Percentiles rank a stretch among this genome's conserved stretches.
Evolutionary conservation across 2,113 vertebrate genomes (phyloP).

Genomic region (Syngnathus scovelli): DNA sequence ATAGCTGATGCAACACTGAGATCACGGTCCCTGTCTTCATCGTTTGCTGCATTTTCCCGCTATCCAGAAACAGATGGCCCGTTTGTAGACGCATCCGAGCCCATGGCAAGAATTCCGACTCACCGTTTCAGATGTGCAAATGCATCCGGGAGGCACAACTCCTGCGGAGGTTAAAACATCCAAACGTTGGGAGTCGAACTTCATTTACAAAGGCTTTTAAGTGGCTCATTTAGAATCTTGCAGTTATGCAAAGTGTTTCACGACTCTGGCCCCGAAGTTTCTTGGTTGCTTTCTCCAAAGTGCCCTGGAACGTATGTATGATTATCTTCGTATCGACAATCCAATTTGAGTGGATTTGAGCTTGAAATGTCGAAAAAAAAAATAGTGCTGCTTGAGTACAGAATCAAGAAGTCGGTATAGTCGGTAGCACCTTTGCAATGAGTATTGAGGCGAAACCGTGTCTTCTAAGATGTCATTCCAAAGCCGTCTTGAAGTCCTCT

Average conservation of each 20-base stretch:
- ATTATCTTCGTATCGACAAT: background rate
- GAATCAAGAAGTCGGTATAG: background rate
- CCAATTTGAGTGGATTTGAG: background rate
- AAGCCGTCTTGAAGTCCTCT: slow-evolving; percentile 29
- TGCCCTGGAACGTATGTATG: no score
- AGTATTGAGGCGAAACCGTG: slow-evolving; percentile 4
- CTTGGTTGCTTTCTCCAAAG: background rate
- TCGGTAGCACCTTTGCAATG: slow-evolving; percentile 21
- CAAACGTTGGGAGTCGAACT: background rate
- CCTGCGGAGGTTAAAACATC: background rate
- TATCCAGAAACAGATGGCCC: slow-evolving; percentile 33
- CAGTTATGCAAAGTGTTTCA: background rate
- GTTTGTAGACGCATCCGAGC: slow-evolving; percentile 20
- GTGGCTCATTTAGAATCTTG: background rate
- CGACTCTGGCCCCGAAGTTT: background rate
- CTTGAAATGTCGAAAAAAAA: background rate
- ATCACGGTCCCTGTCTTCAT: slow-evolving; percentile 19
- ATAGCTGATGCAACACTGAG: slow-evolving; percentile 20
- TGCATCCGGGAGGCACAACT: slow-evolving; percentile 18
- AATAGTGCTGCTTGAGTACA: background rate
- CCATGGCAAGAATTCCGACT: slow-evolving; percentile 13
- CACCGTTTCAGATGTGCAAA: slow-evolving; percentile 21
- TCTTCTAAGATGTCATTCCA: slow-evolving; percentile 8
- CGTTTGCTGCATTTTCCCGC: slow-evolving; percentile 14
- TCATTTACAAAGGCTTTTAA: background rate